phyloP scores from a whole-genome alignment of 1,140 invertebrate genomes.

The Eciton burchellii region DNA sequence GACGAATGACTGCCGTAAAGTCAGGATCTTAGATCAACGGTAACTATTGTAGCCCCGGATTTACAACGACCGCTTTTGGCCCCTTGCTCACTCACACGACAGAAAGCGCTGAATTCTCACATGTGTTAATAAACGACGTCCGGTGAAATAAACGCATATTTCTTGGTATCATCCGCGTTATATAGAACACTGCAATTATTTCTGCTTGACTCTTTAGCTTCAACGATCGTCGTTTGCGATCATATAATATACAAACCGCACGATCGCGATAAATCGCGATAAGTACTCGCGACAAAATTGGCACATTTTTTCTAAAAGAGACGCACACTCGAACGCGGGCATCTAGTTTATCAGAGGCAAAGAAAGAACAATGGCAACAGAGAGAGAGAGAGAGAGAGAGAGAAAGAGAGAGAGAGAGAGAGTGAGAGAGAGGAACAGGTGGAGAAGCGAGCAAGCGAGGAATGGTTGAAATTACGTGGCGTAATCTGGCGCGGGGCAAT shows the following conservation, averaged over 20 bases:
- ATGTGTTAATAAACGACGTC: conserved; percentile 51
- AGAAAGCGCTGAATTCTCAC: conserved; percentile 15
- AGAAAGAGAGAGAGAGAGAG: not conserved
- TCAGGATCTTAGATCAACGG: conserved; percentile 64
- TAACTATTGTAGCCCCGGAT: conserved; percentile 71
- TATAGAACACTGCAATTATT: conserved; percentile 29
- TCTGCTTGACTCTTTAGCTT: conserved; percentile 27
- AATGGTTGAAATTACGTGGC: conserved; percentile 49
- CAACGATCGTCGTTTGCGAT: not conserved
- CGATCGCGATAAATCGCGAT: not conserved
- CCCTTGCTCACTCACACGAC: conserved; percentile 11
- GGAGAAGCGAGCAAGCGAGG: not conserved
- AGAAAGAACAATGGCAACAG: conserved; percentile 19
- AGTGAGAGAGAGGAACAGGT: not conserved
- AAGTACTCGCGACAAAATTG: conserved; percentile 8
- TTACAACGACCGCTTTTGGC: conserved; percentile 57
- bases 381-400: not conserved
- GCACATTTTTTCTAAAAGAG: not conserved
- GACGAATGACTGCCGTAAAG: conserved; percentile 73
- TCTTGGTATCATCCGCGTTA: conserved; percentile 36
- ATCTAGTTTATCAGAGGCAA: too few relatives aligned
- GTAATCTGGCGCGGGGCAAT: conserved; percentile 27
- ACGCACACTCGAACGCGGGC: not conserved
- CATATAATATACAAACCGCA: not conserved
- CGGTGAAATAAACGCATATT: conserved; percentile 54